These are phyloP conservation scores for Heliocidaris erythrogramma DNA, from an alignment of 35 echinoderm and acorn worm genomes.

Conservation along the genomic window DNA sequence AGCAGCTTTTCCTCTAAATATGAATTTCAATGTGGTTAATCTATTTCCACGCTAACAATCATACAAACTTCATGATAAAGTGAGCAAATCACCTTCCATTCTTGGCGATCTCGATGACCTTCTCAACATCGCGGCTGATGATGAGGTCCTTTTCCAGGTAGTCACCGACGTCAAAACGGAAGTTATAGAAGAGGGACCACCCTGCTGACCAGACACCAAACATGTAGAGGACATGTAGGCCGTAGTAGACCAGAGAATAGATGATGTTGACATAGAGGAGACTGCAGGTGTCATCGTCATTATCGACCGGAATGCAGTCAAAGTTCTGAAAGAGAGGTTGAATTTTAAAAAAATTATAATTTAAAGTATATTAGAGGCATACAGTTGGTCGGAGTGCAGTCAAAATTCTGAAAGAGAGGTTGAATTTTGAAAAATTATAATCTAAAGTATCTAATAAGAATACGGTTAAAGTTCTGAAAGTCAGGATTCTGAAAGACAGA, in stretches of 20 bases:
- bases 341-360: neutral
- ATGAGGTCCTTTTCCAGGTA: constrained; percentile 75
- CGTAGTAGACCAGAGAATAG: constrained; percentile 73
- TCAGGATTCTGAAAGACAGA: neutral
- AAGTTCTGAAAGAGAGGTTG: constrained; percentile 54
- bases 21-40: too few species aligned
- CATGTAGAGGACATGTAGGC: constrained; percentile 78
- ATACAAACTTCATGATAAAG: neutral
- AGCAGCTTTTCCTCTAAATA: too few species aligned
- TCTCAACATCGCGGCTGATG: constrained; percentile 89
- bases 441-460: neutral
- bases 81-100: constrained; percentile 71
- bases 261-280: constrained; percentile 58
- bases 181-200: constrained; percentile 73
- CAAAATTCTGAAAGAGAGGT: constrained; percentile 53
- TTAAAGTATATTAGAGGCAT: too few species aligned
- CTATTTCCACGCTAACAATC: neutral
- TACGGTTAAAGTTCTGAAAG: constrained; percentile 60
- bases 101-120: constrained; percentile 82
- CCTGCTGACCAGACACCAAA: constrained; percentile 68
- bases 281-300: constrained; percentile 40
- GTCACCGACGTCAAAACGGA: constrained; percentile 79
- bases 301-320: constrained; percentile 41
- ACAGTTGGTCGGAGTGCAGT: constrained; percentile 46
- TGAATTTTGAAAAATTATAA: neutral